Conservation (phyloP, 2,113 vertebrate species). For the Regulus satrapa region DNA sequence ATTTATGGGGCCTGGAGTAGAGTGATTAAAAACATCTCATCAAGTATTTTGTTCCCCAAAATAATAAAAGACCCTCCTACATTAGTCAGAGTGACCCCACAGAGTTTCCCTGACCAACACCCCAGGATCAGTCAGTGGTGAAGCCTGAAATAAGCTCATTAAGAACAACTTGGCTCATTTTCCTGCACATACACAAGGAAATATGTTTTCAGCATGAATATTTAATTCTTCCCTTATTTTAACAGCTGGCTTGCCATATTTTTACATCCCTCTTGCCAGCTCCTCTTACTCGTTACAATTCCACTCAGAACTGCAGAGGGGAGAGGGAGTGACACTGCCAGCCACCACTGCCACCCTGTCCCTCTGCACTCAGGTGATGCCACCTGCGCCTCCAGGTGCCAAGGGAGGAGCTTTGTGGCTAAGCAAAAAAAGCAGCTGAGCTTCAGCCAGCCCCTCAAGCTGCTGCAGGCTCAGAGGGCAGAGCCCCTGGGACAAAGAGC, state of each 20-base stretch:
- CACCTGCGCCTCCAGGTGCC: neutral
- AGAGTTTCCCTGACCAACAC: neutral
- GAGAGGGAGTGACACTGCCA: no score
- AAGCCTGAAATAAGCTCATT: neutral
- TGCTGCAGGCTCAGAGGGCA: neutral
- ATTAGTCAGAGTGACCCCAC: neutral
- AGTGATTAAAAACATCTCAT: neutral
- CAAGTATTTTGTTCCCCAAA: neutral
- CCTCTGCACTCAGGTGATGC: neutral
- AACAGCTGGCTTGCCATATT: slow-evolving; percentile 17
- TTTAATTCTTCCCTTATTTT: neutral
- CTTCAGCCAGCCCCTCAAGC: neutral
- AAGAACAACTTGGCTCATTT: neutral
- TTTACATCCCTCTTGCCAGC: neutral
- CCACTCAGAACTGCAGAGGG: neutral
- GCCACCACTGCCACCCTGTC: neutral
- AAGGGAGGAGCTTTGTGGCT: neutral
- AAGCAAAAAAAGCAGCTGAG: neutral
- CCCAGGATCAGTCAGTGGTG: neutral
- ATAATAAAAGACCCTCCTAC: neutral
- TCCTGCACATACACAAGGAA: neutral
- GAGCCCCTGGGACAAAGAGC: neutral
- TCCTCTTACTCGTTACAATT: neutral
- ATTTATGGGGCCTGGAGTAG: neutral
- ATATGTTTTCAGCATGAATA: slow-evolving; percentile 13